These are phyloP conservation scores for Vultur gryphus DNA, from an alignment of 2,797 vertebrate genomes.

Conservation along the genomic window DNA sequence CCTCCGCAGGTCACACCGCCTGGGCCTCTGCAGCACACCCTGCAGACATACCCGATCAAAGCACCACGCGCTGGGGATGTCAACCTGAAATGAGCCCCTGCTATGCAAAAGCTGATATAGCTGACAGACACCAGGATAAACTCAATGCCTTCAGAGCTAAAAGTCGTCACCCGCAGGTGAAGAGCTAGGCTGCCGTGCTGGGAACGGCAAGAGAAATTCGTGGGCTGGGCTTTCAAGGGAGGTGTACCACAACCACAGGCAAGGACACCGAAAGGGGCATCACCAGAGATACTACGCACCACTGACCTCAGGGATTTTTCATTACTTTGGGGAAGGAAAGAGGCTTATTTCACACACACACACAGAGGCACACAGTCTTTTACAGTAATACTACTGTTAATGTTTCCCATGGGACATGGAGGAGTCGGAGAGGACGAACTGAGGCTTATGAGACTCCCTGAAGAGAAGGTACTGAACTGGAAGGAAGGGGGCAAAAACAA, in stretches of 20 bases:
- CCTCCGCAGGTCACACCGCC: not conserved
- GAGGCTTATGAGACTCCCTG: not conserved
- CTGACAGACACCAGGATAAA: not conserved
- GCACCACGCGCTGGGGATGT: accelerated
- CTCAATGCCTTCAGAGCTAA: not conserved
- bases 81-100: not conserved
- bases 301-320: too few relatives aligned
- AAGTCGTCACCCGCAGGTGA: not conserved
- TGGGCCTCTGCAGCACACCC: not conserved
- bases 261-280: not conserved
- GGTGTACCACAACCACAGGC: not conserved
- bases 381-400: not conserved
- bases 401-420: accelerated
- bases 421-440: not conserved
- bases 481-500: not conserved
- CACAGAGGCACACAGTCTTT: not conserved
- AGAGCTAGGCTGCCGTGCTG: not conserved
- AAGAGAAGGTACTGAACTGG: not conserved
- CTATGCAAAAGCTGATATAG: not conserved
- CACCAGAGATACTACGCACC: too few relatives aligned
- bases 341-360: not conserved
- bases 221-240: not conserved
- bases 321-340: not conserved
- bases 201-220: not conserved
- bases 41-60: not conserved